phyloP scores from a whole-genome alignment of 2,797 vertebrate species.

The Anguilla anguilla region DNA sequence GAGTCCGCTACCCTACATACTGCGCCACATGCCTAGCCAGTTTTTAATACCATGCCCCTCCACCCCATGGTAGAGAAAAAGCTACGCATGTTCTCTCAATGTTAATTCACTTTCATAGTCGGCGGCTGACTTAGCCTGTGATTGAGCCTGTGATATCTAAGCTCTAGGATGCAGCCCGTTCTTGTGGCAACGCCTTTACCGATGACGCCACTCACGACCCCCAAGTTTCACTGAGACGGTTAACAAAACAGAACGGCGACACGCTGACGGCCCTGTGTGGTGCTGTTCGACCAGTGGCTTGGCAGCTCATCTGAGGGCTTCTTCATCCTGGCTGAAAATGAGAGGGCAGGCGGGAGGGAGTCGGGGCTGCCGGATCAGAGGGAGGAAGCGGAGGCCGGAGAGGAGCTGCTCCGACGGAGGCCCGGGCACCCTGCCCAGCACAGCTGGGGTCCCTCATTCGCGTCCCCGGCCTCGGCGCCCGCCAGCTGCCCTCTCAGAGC shows the following conservation, averaged over 20 bases:
- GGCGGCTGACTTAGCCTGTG: neutral
- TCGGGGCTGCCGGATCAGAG: constrained; percentile 24
- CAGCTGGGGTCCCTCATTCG: constrained; percentile 65
- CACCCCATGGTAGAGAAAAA: neutral
- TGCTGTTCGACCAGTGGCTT: constrained; percentile 33
- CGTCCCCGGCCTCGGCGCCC: constrained; percentile 46
- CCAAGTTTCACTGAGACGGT: neutral
- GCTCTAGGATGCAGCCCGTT: neutral
- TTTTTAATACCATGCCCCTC: too few species aligned
- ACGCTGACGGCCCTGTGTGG: neutral
- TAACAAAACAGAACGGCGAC: neutral
- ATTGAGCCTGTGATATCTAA: neutral
- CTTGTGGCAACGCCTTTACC: neutral
- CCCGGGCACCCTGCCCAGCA: constrained; percentile 67
- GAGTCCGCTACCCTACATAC: too few species aligned
- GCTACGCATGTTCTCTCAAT: neutral
- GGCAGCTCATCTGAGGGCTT: constrained; percentile 64
- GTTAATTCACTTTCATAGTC: neutral
- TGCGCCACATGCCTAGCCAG: neutral
- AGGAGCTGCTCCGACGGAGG: constrained; percentile 56
- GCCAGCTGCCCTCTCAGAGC: constrained; percentile 70
- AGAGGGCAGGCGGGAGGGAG: constrained; percentile 50
- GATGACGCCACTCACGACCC: neutral
- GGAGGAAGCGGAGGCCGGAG: constrained; percentile 48
- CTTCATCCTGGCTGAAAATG: constrained; percentile 66